Evolutionary conservation across 2,113 vertebrate genomes (phyloP), one percentile per base, ranked within the genome.

Genomic region (Speoplatyrhinus poulsoni): DNA sequence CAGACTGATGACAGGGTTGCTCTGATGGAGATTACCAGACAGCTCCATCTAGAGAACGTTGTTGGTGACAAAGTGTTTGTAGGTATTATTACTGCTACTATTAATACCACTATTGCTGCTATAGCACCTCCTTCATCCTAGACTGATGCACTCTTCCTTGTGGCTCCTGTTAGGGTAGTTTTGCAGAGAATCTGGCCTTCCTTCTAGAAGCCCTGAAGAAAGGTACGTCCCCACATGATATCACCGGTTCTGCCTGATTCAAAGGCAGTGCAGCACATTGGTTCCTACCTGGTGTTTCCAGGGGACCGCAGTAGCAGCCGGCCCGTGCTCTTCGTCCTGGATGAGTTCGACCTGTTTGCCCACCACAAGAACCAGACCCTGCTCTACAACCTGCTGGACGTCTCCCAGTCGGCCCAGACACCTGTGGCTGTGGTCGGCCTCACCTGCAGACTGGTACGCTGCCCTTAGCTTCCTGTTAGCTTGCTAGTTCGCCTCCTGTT

Each of bases 1-100:
- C 98, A 99, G 89, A 97, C 95, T 0, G 94, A 93, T 32, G 97
- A 96, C 77, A 95, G 90, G 84, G 93, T 97, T 71, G 96, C 97
- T 8, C 87, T 99, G 9, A 97, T 95, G 73, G 98, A 99, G 90
- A 98, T 99, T 75, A 98, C 97, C 15, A 93, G 95, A 5, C 98
- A 99, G 65, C 87, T 99, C 69, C 90, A 94, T 32, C 89, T 99
- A 82, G 97, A 99, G 87, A 99, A 99, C 10, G 96, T 95, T 32
- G 96, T 98, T 15, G 96, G 94, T 13, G 97, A 98, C 85, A 96
- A 94, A 95, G 96, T 99, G 68, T 99, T 99, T 94, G 98, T 99
- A 83, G 94, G 98, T 94, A 41, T 17, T 36, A 36, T 12, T 33
- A 32, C 33, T 26, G 19, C 12, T 13, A 36, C 32, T 13, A 41